Evolutionary conservation across 2,797 vertebrate genomes (phyloP), one percentile per base, ranked within the genome.

Genomic region (Micromesistius poutassou): DNA sequence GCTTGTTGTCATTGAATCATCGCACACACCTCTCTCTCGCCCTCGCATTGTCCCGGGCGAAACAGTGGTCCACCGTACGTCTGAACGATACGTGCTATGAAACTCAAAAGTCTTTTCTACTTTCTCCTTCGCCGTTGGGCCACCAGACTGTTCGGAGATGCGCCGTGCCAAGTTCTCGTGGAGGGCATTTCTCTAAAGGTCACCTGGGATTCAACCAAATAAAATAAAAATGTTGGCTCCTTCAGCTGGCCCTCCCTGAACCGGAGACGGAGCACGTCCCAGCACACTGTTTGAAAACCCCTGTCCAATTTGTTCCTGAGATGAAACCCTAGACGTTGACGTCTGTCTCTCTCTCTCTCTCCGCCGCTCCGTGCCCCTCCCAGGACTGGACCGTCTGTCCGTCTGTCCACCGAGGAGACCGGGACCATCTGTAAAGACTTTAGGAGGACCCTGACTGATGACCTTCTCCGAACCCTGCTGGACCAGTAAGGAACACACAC

Each of bases 351-450:
- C 1, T 31, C 12, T 38, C 14, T 79, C 5, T 73, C 30, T 74
- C 76, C 35, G 38, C 25, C 82, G 71, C 4, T 68, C 16, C 31
- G 3, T 91, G 74, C 86, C 78, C 85, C 76, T 87, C 30, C 30
- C 80, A 98, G 97, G 79, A 92, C 86, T 30, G 94, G 95, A n/a
- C 74, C 81, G 88, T 76, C 87, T n/a, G 13, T 50, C 46, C 38
- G 38, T 40, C 38, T 98, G 73, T 91, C 95, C 76, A 87, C 28
- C 75, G 90, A 93, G 80, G 89, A 90, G 16, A 92, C 92, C 72
- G 86, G 89, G 14, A 92, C 91, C 72, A 86, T 98, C 86, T 97
- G 95, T 86, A 98, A 95, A 84, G 90, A 94, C 80, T 95, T 94
- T 86, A 93, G 89, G 30, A 82, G 98, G n/a, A 96, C 96, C 3